Evolutionary conservation across 2,888 invertebrate genomes (phyloP).

Genomic region (Lochmaea crataegi): DNA sequence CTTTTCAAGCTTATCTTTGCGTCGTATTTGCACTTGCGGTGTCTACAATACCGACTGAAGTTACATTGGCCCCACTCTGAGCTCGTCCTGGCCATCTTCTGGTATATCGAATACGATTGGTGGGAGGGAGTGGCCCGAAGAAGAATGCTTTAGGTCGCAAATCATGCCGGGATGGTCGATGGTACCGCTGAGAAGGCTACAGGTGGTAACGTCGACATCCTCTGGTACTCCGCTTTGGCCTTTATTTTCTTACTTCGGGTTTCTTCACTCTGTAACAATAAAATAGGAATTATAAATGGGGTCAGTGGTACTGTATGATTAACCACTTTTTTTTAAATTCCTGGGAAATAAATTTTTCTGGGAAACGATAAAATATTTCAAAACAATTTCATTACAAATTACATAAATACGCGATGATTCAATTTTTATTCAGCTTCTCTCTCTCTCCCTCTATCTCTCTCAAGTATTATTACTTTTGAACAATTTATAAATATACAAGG

Average conservation of each 20-base stretch:
- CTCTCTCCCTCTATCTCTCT: too few relatives aligned
- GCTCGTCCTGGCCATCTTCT: conserved; percentile 63
- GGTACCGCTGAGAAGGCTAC: conserved; percentile 28
- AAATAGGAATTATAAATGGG: conserved; percentile 26
- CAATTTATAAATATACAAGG: too few relatives aligned
- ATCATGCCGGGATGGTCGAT: conserved; percentile 50
- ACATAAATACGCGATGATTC: background rate
- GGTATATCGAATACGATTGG: conserved; percentile 60
- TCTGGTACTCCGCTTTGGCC: conserved; percentile 15
- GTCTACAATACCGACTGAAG: conserved; percentile 58
- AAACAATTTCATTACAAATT: background rate
- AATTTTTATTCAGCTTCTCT: background rate
- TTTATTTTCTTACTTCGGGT: conserved; percentile 18
- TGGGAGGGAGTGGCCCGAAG: conserved; percentile 62
- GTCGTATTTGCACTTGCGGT: conserved; percentile 54
- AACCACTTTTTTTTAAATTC: conserved; percentile 12
- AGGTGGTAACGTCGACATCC: conserved; percentile 32
- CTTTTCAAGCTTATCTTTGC: conserved; percentile 45
- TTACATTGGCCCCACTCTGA: conserved; percentile 58
- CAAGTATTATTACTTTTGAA: too few relatives aligned
- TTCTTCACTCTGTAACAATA: conserved; percentile 30
- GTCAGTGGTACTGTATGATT: conserved; percentile 26
- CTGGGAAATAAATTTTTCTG: background rate
- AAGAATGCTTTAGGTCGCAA: conserved; percentile 62
- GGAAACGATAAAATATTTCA: background rate